A percentile compares a stretch with the other conserved stretches of the same genome.
These are phyloP conservation scores for Mixornis gularis DNA, from an alignment of 2,113 vertebrate genomes.

Conservation along the genomic window DNA sequence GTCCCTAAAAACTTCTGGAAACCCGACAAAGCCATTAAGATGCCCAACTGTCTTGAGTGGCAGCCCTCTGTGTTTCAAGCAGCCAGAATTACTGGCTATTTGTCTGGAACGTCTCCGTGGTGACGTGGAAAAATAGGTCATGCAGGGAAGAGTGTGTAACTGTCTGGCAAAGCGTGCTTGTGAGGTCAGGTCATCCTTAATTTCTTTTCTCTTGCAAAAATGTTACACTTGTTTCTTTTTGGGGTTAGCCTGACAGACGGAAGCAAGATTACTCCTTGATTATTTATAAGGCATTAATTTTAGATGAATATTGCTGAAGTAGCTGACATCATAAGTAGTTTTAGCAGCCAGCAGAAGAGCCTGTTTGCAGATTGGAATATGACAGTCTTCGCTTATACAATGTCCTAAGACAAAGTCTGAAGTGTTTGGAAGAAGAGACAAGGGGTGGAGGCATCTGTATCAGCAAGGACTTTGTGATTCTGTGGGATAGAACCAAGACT, in stretches of 20 bases:
- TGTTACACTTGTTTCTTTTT: slow-evolving; percentile 39
- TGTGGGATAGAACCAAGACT: fast-evolving
- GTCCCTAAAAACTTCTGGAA: background rate
- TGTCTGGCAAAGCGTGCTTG: slow-evolving; percentile 35
- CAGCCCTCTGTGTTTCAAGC: background rate
- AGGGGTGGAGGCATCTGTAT: background rate
- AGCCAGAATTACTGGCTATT: background rate
- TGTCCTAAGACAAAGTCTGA: background rate
- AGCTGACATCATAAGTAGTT: slow-evolving; percentile 58
- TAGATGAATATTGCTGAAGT: slow-evolving; percentile 63
- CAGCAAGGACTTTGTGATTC: background rate
- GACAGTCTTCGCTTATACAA: slow-evolving; percentile 27
- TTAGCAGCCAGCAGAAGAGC: slow-evolving; percentile 46
- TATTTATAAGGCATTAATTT: slow-evolving; percentile 72
- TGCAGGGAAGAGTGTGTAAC: background rate
- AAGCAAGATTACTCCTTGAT: slow-evolving; percentile 62
- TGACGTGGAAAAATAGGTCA: slow-evolving; percentile 46
- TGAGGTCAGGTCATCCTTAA: slow-evolving; percentile 51
- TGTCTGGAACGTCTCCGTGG: background rate
- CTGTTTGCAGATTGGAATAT: slow-evolving; percentile 7
- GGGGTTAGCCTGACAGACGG: slow-evolving; percentile 63
- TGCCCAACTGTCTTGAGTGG: slow-evolving; percentile 12
- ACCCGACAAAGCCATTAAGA: background rate
- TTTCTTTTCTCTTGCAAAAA: slow-evolving; percentile 51
- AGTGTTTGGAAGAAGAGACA: background rate